Conservation (phyloP, 2,113 vertebrate species). For the Isurus oxyrinchus region DNA sequence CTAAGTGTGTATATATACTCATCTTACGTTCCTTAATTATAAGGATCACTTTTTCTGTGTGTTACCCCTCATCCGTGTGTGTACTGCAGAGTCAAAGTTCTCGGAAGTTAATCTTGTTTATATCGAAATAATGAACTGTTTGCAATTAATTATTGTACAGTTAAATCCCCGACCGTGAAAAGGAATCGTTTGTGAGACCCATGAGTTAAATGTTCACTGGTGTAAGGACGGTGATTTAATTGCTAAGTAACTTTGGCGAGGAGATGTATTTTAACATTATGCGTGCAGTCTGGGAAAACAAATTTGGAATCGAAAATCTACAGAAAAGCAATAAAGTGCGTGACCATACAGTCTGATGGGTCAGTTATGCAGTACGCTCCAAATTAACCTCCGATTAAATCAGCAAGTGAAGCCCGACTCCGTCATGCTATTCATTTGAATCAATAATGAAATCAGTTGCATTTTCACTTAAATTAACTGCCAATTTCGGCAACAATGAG, state of each 20-base stretch:
- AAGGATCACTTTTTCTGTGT: not conserved
- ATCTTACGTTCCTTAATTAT: not conserved
- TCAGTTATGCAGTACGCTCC: not conserved
- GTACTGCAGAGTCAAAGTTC: not conserved
- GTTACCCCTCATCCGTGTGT: not conserved
- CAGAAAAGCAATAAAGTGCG: not conserved
- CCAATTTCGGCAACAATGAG: not conserved
- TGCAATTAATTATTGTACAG: not conserved
- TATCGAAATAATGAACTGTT: not conserved
- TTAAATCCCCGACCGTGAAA: not conserved
- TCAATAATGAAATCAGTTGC: not conserved
- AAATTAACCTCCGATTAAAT: not conserved
- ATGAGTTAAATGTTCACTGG: not conserved
- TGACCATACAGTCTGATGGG: not conserved
- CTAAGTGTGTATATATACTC: too few species aligned
- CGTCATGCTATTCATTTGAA: not conserved
- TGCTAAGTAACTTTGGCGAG: not conserved
- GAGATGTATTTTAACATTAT: not conserved
- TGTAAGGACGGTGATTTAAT: not conserved
- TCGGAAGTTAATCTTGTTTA: not conserved
- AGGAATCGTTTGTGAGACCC: not conserved
- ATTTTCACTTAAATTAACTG: not conserved
- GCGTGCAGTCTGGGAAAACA: not conserved
- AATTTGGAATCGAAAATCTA: not conserved
- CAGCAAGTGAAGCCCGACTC: not conserved